Base-by-base conservation (phyloP, 2,797 vertebrate species). In the Fistularia tabacaria region DNA sequence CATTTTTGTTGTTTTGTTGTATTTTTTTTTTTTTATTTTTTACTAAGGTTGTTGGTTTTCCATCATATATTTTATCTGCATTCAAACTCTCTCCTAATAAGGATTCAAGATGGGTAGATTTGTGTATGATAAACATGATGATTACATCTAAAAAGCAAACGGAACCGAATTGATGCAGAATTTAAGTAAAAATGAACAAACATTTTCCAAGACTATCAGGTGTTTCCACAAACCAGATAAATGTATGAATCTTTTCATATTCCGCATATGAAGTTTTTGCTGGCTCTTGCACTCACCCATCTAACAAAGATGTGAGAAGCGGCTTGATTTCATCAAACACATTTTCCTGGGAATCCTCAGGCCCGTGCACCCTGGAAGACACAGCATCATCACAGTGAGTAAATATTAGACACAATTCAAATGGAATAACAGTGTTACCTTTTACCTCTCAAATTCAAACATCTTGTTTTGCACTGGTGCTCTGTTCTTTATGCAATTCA, bases 391-490 rank as follows among this genome's bases (percentile, higher is more conserved):
- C 14, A 1, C 9, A 15, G 25, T 46, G 11, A 50, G 3, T 4
- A 44, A 8, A 13, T 14, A 7, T 45, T 12, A 45, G 10, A 45
- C 11, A 45, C 9, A 45, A 12, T 2, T 11, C 6, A 13, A 45
- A 1, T 12, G 10, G 11, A 12, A 11, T 7, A 10, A 12, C 46
- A 36, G 36, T 9, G 4, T 54, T 37, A 44, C 14, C 8, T 50
- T 66, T 64, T 83, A 94, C 92, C 93, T 95, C 69, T 96, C 94
- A 90, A 93, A 95, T 69, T 90, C 89, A 72, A 93, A 94, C 10
- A 84, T 86, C 86, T 90, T 93, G 57, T 85, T 90, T 52, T 88
- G 53, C 25, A 55, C 7, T 11, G 85, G 73, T 49, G 84, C 86
- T 36, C 92, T 92, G 0, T 88, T 70, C 69, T 84, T 91, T 12